A percentile compares a stretch with the other conserved stretches of the same genome.
These are phyloP conservation scores for Danio jaintianensis DNA, from an alignment of 2,797 vertebrate species.

Conservation along the genomic window DNA sequence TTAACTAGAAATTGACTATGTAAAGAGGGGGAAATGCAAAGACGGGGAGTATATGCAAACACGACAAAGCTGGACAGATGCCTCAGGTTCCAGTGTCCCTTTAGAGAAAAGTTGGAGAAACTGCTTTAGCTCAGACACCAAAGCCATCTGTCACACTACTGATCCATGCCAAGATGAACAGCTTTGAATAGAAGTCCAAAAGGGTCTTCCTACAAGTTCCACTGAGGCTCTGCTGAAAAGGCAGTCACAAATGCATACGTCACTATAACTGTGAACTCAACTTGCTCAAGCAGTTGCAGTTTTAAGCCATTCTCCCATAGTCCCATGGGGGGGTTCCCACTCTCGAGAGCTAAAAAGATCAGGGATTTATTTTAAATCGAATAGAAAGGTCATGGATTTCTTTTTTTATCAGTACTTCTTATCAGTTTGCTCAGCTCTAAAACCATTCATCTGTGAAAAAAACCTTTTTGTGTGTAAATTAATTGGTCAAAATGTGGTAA, in stretches of 20 bases:
- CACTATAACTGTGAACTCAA: background rate
- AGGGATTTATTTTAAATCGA: background rate
- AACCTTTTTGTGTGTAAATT: background rate
- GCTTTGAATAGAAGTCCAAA: conserved; percentile 21
- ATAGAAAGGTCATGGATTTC: background rate
- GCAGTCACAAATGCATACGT: background rate
- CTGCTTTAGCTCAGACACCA: conserved; percentile 61
- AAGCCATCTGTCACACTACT: conserved; percentile 56
- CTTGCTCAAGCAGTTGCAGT: background rate
- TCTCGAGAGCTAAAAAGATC: background rate
- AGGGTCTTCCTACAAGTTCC: background rate
- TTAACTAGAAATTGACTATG: conserved; percentile 31
- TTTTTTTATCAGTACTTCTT: no score
- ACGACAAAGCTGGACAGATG: conserved; percentile 55
- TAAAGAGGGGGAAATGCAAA: conserved; percentile 25
- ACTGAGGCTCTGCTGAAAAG: conserved; percentile 24
- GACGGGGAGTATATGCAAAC: conserved; percentile 23
- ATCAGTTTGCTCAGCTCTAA: background rate
- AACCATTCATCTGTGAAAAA: background rate
- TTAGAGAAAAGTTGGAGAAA: conserved; percentile 50
- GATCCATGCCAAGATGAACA: conserved; percentile 53
- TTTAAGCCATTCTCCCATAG: conserved; percentile 20
- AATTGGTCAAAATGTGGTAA: background rate
- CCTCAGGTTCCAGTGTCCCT: conserved; percentile 47
- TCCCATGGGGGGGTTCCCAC: conserved; percentile 1